Conservation (phyloP, 2,113 vertebrate genomes). For the Collichthys lucidus region DNA sequence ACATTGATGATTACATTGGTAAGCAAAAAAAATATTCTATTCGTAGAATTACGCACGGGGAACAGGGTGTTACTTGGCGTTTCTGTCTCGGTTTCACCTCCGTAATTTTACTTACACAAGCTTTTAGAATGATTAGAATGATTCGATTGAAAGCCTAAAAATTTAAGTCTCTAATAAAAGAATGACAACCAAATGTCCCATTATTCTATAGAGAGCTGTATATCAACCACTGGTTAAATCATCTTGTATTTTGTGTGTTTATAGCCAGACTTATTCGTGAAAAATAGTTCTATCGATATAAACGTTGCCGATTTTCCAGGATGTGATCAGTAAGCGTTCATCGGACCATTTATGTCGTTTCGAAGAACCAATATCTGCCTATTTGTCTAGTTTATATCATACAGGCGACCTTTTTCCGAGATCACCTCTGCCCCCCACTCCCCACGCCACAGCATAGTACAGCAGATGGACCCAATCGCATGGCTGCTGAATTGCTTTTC, state of each 20-base stretch:
- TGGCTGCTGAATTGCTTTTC: conserved; percentile 75
- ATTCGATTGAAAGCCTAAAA: not conserved
- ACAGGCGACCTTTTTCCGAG: conserved; percentile 46
- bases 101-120: not conserved
- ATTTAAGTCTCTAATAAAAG: not conserved
- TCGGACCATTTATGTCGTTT: conserved; percentile 2
- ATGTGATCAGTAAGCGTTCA: not conserved
- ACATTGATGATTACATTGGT: not conserved
- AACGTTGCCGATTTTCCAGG: not conserved
- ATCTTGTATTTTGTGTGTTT: conserved; percentile 1
- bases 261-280: not conserved
- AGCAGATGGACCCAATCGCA: conserved; percentile 73
- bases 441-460: conserved; percentile 21
- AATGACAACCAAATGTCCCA: not conserved
- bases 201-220: not conserved
- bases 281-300: not conserved
- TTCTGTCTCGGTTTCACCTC: not conserved
- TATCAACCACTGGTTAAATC: not conserved
- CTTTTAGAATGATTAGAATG: not conserved
- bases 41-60: not conserved
- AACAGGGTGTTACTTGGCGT: too few species aligned
- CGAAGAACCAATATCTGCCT: conserved; percentile 20
- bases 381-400: conserved; percentile 40
- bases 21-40: not conserved
- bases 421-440: not conserved